Conservation (phyloP, 2,797 vertebrate genomes). For the Thunnus albacares region DNA sequence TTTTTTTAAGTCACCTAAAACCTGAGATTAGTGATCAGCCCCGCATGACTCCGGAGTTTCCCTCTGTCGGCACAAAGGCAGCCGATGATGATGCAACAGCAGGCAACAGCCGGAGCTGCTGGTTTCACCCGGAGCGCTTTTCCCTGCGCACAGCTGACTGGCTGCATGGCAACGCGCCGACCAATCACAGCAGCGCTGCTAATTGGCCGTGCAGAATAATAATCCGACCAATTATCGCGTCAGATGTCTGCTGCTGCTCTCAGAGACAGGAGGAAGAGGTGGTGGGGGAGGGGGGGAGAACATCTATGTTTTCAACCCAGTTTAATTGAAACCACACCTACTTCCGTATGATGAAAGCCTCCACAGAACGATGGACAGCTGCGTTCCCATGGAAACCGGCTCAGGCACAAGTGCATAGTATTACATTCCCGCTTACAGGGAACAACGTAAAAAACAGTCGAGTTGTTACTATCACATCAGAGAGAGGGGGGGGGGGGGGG, state of each 20-base stretch:
- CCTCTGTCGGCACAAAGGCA: slow-evolving; percentile 72
- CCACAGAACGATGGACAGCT: no score
- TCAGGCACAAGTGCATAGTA: no score
- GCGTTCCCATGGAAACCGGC: no score
- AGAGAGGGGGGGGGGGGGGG: no score
- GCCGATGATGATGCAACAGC: slow-evolving; percentile 84
- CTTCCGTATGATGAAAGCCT: no score
- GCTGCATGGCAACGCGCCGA: slow-evolving; percentile 76
- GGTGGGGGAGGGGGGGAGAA: no score
- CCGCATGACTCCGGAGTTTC: slow-evolving; percentile 82
- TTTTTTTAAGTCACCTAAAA: not conserved
- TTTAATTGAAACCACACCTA: no score
- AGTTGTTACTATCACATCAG: no score
- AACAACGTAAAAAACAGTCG: no score
- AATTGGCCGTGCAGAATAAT: slow-evolving; percentile 44
- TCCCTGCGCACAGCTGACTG: slow-evolving; percentile 72
- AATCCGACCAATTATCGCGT: slow-evolving; percentile 43
- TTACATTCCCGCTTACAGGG: not conserved
- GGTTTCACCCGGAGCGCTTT: slow-evolving; percentile 69
- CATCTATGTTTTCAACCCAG: no score
- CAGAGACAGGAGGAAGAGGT: no score
- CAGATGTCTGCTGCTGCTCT: not conserved
- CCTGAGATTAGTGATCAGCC: slow-evolving; percentile 31
- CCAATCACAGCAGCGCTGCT: slow-evolving; percentile 67
- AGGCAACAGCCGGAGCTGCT: slow-evolving; percentile 77